Percentiles rank a stretch among this genome's conserved stretches.
phyloP scores from a whole-genome alignment of 92 coral and sea anemone species.

The Palythoa grandis region DNA sequence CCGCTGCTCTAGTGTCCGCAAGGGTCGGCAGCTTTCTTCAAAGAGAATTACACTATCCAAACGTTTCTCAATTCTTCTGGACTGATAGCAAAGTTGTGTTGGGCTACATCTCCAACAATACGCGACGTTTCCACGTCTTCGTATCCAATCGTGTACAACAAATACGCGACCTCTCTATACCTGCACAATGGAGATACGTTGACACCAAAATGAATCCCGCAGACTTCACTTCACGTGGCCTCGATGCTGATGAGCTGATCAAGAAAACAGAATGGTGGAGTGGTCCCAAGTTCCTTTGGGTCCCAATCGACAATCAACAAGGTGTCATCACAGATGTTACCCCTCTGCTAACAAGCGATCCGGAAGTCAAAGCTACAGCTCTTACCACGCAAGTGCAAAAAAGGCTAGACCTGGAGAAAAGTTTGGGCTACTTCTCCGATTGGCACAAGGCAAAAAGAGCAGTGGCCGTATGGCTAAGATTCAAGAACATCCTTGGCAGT shows the following conservation, averaged over 20 bases:
- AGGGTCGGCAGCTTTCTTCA: neutral
- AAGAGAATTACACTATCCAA: neutral
- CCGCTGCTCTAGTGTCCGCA: neutral
- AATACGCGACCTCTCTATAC: neutral
- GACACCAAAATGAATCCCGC: conserved; percentile 3
- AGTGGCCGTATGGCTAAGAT: conserved; percentile 13
- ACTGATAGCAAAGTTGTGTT: conserved; percentile 23
- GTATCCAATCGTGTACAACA: conserved; percentile 31
- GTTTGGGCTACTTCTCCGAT: neutral
- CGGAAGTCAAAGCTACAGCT: conserved; percentile 34
- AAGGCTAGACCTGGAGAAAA: neutral
- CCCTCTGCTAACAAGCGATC: conserved; percentile 18
- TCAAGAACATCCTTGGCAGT: too few species aligned
- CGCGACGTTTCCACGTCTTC: conserved; percentile 21
- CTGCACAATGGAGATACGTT: conserved; percentile 34
- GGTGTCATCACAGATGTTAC: too few species aligned
- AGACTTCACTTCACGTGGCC: conserved; percentile 21
- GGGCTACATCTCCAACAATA: conserved; percentile 10
- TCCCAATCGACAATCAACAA: too few species aligned
- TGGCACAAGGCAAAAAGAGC: conserved; percentile 45
- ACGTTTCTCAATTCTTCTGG: neutral
- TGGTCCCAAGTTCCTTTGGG: conserved; percentile 20
- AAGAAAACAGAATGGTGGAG: neutral
- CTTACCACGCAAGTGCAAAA: conserved; percentile 31
- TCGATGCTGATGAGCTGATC: neutral